Conservation (phyloP, 1,140 invertebrate genomes). For the Drosophila baimaii region DNA sequence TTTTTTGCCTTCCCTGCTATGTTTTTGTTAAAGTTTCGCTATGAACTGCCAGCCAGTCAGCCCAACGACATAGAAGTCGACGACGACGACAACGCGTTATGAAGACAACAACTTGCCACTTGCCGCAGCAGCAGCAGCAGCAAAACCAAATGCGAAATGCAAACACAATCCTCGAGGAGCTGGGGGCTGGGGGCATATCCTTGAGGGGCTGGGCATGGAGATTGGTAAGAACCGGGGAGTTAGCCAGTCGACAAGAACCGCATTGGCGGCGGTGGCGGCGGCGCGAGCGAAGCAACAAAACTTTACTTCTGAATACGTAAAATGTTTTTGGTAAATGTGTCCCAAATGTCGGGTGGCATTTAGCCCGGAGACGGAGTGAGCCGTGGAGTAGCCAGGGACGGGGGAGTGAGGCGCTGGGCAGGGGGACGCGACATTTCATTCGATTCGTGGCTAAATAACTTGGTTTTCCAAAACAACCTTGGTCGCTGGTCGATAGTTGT, state of each 20-base stretch:
- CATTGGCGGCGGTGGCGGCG: conserved; percentile 41
- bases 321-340: conserved; percentile 81
- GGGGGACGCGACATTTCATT: conserved; percentile 72
- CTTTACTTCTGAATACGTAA: conserved; percentile 79
- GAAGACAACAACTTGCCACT: conserved; percentile 60
- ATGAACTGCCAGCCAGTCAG: conserved; percentile 49
- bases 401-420: not conserved
- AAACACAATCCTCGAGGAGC: conserved; percentile 49
- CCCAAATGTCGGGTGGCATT: conserved; percentile 75
- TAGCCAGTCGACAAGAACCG: conserved; percentile 41
- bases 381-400: not conserved
- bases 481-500: conserved; percentile 62
- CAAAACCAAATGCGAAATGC: conserved; percentile 74
- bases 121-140: conserved; percentile 21
- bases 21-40: conserved; percentile 35
- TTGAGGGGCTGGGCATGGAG: not conserved
- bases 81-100: conserved; percentile 53
- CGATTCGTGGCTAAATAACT: conserved; percentile 78
- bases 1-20: not conserved
- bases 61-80: conserved; percentile 45
- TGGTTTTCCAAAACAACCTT: conserved; percentile 67
- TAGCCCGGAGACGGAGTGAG: conserved; percentile 23
- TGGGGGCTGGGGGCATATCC: not conserved
- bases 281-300: conserved; percentile 56
- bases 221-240: not conserved